Evolutionary conservation across 2,797 vertebrate species (phyloP).

Genomic region (Philypnodon macrostomus): DNA sequence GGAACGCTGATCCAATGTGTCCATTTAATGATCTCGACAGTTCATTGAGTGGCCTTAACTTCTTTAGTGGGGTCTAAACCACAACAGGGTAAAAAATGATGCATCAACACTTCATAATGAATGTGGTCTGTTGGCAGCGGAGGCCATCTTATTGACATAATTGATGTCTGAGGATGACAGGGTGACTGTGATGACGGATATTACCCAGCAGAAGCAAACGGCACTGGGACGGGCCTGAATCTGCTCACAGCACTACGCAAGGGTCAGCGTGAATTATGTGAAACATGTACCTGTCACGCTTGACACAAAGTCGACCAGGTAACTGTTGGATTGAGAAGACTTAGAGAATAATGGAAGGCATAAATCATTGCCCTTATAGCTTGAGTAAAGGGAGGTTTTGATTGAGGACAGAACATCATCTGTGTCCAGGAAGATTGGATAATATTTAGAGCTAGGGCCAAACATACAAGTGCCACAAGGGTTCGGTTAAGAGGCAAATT

Average conservation of each 20-base stretch:
- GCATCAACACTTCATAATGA: slow-evolving; percentile 52
- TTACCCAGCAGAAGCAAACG: slow-evolving; percentile 37
- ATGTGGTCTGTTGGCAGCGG: slow-evolving; percentile 44
- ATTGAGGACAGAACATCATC: no score
- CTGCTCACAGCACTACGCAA: slow-evolving; percentile 21
- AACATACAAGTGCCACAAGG: no score
- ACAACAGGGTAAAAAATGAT: slow-evolving; percentile 44
- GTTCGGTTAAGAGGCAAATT: no score
- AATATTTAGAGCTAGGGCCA: no score
- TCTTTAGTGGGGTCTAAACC: slow-evolving; percentile 3
- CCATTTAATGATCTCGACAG: slow-evolving; percentile 29
- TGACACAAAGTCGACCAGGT: slow-evolving; percentile 20
- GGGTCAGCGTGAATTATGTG: slow-evolving; percentile 46
- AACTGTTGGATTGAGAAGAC: slow-evolving; percentile 17
- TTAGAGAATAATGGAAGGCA: slow-evolving; percentile 8
- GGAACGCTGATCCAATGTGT: slow-evolving; percentile 14
- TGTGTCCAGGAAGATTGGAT: no score
- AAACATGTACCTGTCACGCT: slow-evolving; percentile 19
- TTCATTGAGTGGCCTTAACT: slow-evolving; percentile 29
- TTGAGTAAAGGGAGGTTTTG: no score
- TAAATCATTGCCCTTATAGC: slow-evolving; percentile 2
- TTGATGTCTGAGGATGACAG: slow-evolving; percentile 52
- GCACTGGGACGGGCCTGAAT: slow-evolving; percentile 38
- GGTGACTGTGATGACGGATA: slow-evolving; percentile 49
- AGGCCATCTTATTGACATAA: slow-evolving; percentile 56